Evolutionary conservation across 2,113 vertebrate species (phyloP), one percentile per base, ranked within the genome.

Genomic region (Mesoclemmys tuberculata): DNA sequence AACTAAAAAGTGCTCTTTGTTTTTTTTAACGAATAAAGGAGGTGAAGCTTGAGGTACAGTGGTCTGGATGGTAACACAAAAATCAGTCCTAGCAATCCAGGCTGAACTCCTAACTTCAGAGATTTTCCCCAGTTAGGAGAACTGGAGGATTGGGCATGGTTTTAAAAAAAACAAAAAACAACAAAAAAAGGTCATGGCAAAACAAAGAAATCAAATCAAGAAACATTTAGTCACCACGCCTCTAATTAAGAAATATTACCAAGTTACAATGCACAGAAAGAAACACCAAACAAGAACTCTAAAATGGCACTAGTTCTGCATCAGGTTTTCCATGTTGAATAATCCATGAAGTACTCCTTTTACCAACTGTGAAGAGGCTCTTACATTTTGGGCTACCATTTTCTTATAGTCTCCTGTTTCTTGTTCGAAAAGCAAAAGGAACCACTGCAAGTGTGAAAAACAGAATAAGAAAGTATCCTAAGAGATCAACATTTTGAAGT

Each of bases 171-270:
- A 46, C 5, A 46, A 46, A 46, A 5, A 46, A 46, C 92, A 90
- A 94, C 31, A 87, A 74, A 93, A 90, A 94, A 61, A 83, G 87
- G 90, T 89, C 44, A 93, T 75, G 81, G 56, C 31, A 87, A 74
- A 26, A 46, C 74, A 91, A 95, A 93, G 38, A 89, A 71, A 79
- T 13, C 0, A 0, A 54, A 83, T 31, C 87, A 68, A 90, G 41
- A 35, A 24, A 41, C 11, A 11, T 22, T 75, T 75, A 61, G 75
- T 68, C 54, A 85, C 82, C 88, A 89, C 80, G 81, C 41, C 52
- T 77, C 90, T 79, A 82, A 55, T 26, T 31, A 8, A 12, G 41
- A 31, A 11, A 75, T 7, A 93, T 35, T 44, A 24, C 61, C 46
- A 54, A 87, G 56, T 19, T 84, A 80, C 77, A 93, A 94, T 48